Percentiles rank a stretch among this genome's conserved stretches.
Evolutionary conservation across 2,797 vertebrate species (phyloP).

Genomic region (Rhinoraja longicauda): DNA sequence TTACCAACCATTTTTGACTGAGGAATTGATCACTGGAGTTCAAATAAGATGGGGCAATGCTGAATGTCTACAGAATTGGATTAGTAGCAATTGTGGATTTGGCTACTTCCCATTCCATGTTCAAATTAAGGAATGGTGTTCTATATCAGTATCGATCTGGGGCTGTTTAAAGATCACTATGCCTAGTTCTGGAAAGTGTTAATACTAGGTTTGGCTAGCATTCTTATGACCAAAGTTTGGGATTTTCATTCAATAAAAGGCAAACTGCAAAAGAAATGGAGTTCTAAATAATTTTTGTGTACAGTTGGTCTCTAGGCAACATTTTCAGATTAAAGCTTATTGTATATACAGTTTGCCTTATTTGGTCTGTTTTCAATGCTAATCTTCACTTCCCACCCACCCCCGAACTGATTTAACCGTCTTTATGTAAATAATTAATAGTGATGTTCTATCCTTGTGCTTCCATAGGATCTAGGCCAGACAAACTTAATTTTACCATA

Average conservation of each 20-base stretch:
- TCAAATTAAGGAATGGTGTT: neutral
- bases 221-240: constrained; percentile 36
- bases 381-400: neutral
- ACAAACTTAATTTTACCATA: constrained; percentile 37
- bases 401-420: neutral
- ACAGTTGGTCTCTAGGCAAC: constrained; percentile 29
- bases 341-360: constrained; percentile 39
- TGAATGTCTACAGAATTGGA: neutral
- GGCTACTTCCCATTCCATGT: constrained; percentile 2
- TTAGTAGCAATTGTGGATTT: neutral
- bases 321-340: constrained; percentile 28
- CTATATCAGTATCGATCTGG: neutral
- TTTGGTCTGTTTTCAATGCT: constrained; percentile 37
- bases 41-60: neutral
- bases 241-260: constrained; percentile 28
- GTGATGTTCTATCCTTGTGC: constrained; percentile 38
- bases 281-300: constrained; percentile 35
- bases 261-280: neutral
- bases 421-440: constrained; percentile 36
- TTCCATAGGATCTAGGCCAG: constrained; percentile 38
- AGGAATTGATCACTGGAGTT: neutral
- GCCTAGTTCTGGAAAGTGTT: constrained; percentile 30
- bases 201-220: constrained; percentile 34
- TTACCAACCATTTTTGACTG: neutral
- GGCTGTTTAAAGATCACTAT: neutral